These are phyloP conservation scores for Ranitomeya variabilis DNA, from an alignment of 2,113 vertebrate species.

Conservation along the genomic window DNA sequence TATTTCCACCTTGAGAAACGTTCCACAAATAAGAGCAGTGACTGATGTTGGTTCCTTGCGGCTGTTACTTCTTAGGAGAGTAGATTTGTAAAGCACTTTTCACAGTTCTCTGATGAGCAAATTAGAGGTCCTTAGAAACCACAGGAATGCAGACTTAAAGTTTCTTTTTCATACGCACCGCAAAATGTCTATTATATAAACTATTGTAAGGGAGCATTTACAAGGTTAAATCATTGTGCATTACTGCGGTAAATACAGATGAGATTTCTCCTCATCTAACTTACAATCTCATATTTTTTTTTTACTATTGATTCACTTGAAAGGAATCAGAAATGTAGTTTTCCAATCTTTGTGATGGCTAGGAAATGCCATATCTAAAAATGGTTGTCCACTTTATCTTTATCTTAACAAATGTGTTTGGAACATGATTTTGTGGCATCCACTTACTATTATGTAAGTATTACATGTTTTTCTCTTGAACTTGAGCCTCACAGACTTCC, in stretches of 20 bases:
- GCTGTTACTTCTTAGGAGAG: conserved; percentile 17
- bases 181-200: neutral
- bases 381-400: too few relatives aligned
- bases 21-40: neutral
- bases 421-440: too few relatives aligned
- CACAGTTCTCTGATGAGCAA: conserved; percentile 50
- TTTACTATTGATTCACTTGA: neutral
- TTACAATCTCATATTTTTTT: neutral
- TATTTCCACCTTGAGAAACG: conserved; percentile 24
- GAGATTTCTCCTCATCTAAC: neutral
- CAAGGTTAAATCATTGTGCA: neutral
- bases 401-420: too few relatives aligned
- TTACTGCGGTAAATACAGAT: neutral
- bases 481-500: too few relatives aligned
- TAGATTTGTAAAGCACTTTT: conserved; percentile 31
- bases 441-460: too few relatives aligned
- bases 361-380: too few relatives aligned
- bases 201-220: neutral
- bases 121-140: conserved; percentile 31
- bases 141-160: conserved; percentile 14
- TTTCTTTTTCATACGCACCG: neutral
- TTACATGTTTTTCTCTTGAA: too few relatives aligned
- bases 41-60: neutral
- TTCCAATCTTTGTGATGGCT: too few relatives aligned
- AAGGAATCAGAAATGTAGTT: neutral